A percentile compares a stretch with the other conserved stretches of the same genome.
phyloP scores from a whole-genome alignment of 1,140 invertebrate species.

The Halyomorpha halys region DNA sequence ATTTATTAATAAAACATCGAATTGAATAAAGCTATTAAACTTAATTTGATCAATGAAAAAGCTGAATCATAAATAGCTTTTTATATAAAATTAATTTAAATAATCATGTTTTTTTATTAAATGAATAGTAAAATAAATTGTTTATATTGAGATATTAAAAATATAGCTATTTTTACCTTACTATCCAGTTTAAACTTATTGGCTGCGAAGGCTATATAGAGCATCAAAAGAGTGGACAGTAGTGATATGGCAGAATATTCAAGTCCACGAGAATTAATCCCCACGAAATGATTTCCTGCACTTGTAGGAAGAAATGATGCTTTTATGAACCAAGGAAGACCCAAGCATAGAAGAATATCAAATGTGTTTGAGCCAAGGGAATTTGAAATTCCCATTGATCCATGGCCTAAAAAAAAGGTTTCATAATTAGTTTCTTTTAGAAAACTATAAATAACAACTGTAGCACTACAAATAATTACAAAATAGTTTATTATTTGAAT shows the following conservation, averaged over 20 bases:
- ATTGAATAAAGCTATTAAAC: too few species aligned
- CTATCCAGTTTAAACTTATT: constrained; percentile 71
- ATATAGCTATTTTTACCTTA: constrained; percentile 37
- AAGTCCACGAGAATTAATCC: constrained; percentile 67
- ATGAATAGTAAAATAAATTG: too few species aligned
- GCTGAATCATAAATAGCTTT: too few species aligned
- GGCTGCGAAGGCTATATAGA: constrained; percentile 62
- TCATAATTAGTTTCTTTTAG: too few species aligned
- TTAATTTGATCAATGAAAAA: too few species aligned
- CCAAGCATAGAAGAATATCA: constrained; percentile 72
- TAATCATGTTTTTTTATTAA: too few species aligned
- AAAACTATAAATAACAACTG: too few species aligned
- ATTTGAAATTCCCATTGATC: constrained; percentile 81
- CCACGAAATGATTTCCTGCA: constrained; percentile 57
- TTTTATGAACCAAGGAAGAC: constrained; percentile 78
- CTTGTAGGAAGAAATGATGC: constrained; percentile 60
- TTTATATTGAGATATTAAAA: too few species aligned
- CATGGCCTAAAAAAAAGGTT: constrained; percentile 49
- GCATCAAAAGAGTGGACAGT: constrained; percentile 59
- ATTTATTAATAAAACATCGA: too few species aligned
- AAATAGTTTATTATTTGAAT: too few species aligned
- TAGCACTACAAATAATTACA: too few species aligned
- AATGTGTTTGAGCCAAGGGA: constrained; percentile 85
- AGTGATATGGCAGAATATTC: constrained; percentile 73
- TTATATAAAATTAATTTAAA: too few species aligned